Evolutionary conservation across 2,113 vertebrate genomes (phyloP), one percentile per base, ranked within the genome.

Genomic region (Bostrychus sinensis): DNA sequence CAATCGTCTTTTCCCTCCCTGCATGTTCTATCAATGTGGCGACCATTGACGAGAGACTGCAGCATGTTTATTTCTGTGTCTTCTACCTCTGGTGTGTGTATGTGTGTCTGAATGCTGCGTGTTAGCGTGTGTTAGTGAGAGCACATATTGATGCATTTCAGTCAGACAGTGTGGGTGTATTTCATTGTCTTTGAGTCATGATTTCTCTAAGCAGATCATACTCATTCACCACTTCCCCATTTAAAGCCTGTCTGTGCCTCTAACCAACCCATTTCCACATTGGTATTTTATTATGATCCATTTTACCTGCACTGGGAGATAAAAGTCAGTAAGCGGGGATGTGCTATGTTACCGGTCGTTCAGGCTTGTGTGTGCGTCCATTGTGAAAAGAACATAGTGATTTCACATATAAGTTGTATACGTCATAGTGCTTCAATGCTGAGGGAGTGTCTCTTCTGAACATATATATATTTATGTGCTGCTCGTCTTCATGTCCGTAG

Each of bases 151-250:
- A 86, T 84, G 84, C 69, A 61, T 88, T 86, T 88, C 81, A 84
- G 78, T 86, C 87, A 88, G 88, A 90, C 89, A 77, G 73, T 80
- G 85, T 90, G 86, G 84, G 86, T 88, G 87, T 81, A 75, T 85
- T 80, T 78, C 81, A 72, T 84, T 89, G 85, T 83, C 83, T 86
- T 86, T 86, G 72, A 85, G 71, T 88, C 83, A 85, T 75, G 70
- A 58, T 83, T 78, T 78, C 78, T 79, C 68, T 62, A 66, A 82
- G 81, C 71, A 72, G 77, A 82, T 83, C 42, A 78, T 66, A 72
- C 72, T 79, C 81, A 84, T 86, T 87, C 78, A 88, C 61, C 57
- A 57, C 56, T 74, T 64, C 38, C 51, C 75, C 67, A 74, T 36
- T 70, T 38, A 51, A 30, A 51, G 48, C 7, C 48, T n/a, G 48